A percentile compares a stretch with the other conserved stretches of the same genome.
Conservation (phyloP, 2,797 vertebrate species). For the Rhodeus uyekii region DNA sequence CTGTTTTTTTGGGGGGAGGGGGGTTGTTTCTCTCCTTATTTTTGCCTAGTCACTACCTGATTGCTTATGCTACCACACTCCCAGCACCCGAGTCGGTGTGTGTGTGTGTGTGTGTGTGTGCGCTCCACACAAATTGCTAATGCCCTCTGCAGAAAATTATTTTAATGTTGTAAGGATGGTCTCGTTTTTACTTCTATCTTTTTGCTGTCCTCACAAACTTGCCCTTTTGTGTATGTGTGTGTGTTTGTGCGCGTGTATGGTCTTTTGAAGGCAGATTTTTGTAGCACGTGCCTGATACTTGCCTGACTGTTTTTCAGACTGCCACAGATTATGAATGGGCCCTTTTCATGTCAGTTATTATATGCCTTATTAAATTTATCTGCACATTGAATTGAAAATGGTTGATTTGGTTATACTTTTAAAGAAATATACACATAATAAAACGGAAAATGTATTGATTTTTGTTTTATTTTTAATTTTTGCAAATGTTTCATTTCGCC, state of each 20-base stretch:
- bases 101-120: conserved; percentile 17
- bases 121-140: background rate
- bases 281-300: too few species aligned
- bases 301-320: background rate
- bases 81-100: background rate
- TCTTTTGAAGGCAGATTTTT: background rate
- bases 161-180: background rate
- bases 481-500: background rate
- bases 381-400: background rate
- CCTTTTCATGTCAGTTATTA: background rate
- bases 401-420: background rate
- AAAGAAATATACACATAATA: background rate
- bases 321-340: background rate
- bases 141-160: conserved; percentile 4
- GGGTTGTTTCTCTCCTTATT: conserved; percentile 41
- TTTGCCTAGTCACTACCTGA: conserved; percentile 55
- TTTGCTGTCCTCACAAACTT: conserved; percentile 2
- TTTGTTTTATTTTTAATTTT: background rate
- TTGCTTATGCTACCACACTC: conserved; percentile 51
- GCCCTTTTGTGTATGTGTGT: background rate
- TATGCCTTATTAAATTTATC: background rate
- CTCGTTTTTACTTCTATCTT: background rate
- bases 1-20: conserved; percentile 60
- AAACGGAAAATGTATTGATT: background rate
- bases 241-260: background rate